Conservation (phyloP, 2,113 vertebrate genomes). For the human region DNA sequence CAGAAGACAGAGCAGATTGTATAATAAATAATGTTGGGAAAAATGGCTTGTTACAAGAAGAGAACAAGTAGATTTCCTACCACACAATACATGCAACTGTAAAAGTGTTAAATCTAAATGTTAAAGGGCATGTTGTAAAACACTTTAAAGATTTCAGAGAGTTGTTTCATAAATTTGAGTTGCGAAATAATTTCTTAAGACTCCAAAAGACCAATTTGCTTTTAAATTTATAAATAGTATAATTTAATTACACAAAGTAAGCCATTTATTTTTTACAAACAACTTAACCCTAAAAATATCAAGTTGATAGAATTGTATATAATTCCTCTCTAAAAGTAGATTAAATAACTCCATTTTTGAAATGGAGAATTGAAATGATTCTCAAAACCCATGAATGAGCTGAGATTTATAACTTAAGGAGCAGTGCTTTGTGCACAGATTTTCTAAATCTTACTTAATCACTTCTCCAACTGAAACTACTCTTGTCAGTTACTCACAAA, state of each 20-base stretch:
- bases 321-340: neutral
- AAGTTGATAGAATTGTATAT: neutral
- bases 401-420: neutral
- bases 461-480: no score
- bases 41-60: neutral
- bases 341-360: neutral
- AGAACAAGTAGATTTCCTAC: neutral
- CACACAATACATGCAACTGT: neutral
- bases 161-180: neutral
- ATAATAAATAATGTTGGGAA: neutral
- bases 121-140: neutral
- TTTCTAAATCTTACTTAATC: neutral
- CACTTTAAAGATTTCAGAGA: neutral
- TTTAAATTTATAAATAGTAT: neutral
- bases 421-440: neutral
- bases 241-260: neutral
- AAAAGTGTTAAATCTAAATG: neutral
- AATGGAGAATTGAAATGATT: neutral
- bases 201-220: neutral
- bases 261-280: neutral
- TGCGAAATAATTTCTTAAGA: neutral
- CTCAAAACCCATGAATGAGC: neutral
- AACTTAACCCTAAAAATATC: neutral
- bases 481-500: neutral
- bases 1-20: neutral